Evolutionary conservation across 1,140 invertebrate genomes (phyloP), one percentile per base, ranked within the genome.

Genomic region (Subanguina moxae): DNA sequence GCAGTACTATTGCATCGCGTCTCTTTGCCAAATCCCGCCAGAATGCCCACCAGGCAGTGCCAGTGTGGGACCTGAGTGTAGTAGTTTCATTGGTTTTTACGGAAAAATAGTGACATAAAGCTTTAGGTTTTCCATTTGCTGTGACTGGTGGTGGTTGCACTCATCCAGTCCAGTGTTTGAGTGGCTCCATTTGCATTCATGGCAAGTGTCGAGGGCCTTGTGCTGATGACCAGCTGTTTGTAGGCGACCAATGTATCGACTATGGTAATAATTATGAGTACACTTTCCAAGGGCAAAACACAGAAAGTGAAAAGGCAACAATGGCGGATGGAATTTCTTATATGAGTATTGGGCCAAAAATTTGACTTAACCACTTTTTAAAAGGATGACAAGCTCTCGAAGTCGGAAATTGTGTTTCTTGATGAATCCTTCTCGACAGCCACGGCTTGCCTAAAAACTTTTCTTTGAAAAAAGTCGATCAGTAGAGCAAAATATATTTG

Each of bases 1-100:
- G n/a, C 45, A 76, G 30, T 73, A 78, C 43, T 73, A 73, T 58
- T 73, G 72, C 58, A 73, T 73, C 15, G 68, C 48, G 15, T 77
- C 71, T 21, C 17, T 76, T 17, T 73, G 72, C 46, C 67, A 77
- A 30, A 19, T 66, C 1, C 75, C 71, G 15, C 71, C 71, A 11
- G 19, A 65, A 65, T 62, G 38, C n/a, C 21, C 1, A 0, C 19
- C 28, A 11, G 62, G 21, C n/a, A 28, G 17, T 19, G 23, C 62
- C 30, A 17, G 1, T 65, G 46, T 56, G 8, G 46, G 43, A 5
- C 11, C 43, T 67, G 58, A 64, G 43, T 61, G 58, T 28, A 23
- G 52, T 5, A 5, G 3, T 28, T 23, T 23, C 52, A n/a, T n/a
- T n/a, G 52, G 13, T 3, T 13, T 5, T 56, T 56, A 13, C 11